Conservation (phyloP, 1,140 invertebrate genomes). For the Wiebesia pumilae region DNA sequence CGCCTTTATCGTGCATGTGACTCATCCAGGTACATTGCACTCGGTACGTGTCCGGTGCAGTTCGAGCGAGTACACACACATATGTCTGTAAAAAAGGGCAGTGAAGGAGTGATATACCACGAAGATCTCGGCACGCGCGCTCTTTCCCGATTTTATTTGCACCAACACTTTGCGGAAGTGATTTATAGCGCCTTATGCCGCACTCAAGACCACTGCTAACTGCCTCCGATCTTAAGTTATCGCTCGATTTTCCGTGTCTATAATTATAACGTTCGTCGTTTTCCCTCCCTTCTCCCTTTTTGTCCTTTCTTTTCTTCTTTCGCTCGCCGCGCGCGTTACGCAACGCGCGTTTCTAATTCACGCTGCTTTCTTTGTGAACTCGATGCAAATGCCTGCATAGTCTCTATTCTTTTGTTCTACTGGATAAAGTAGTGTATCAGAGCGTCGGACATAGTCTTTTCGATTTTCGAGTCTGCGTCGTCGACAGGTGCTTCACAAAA, state of each 20-base stretch:
- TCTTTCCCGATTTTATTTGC: constrained; percentile 65
- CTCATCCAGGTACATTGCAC: constrained; percentile 71
- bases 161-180: constrained; percentile 59
- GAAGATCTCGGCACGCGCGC: constrained; percentile 57
- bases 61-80: background rate
- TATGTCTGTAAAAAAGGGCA: background rate
- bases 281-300: background rate
- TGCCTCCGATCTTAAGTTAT: constrained; percentile 52
- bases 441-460: background rate
- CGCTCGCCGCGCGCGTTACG: constrained; percentile 9
- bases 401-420: background rate
- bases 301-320: constrained; percentile 9
- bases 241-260: constrained; percentile 47
- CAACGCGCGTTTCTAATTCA: constrained; percentile 9
- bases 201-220: constrained; percentile 33
- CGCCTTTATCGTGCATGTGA: constrained; percentile 54
- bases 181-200: constrained; percentile 56
- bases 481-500: background rate
- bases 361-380: constrained; percentile 6
- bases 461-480: background rate
- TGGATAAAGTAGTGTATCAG: background rate
- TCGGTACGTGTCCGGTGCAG: constrained; percentile 62
- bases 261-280: constrained; percentile 48
- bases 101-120: background rate
- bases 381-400: background rate